phyloP scores from a whole-genome alignment of 2,113 vertebrate genomes.

The Myrmophylax atrothorax region DNA sequence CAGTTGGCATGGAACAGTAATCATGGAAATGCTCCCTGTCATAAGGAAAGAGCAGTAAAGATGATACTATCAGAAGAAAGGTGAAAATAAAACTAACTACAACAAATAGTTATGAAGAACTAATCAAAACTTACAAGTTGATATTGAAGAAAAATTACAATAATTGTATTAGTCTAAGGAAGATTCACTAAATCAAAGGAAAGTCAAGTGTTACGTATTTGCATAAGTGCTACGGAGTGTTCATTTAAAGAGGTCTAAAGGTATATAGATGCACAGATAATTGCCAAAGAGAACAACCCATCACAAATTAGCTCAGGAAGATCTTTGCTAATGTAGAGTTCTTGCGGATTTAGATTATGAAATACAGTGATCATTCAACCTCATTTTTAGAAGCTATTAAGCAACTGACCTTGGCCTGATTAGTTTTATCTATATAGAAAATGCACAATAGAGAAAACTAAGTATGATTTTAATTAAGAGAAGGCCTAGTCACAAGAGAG shows the following conservation, averaged over 20 bases:
- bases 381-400: not conserved
- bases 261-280: not conserved
- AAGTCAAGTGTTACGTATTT: not conserved
- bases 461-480: slow-evolving; percentile 13
- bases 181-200: not conserved
- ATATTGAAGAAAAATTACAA: not conserved
- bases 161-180: not conserved
- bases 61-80: not conserved
- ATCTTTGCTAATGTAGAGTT: not conserved
- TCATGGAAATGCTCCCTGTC: not conserved
- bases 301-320: not conserved
- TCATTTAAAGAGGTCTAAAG: not conserved
- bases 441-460: not conserved
- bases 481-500: not conserved
- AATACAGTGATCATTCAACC: not conserved
- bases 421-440: not conserved
- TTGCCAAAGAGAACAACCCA: not conserved
- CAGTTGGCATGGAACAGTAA: not conserved
- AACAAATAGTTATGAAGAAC: not conserved
- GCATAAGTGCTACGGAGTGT: not conserved
- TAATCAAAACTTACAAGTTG: not conserved
- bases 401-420: not conserved
- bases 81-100: not conserved
- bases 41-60: not conserved
- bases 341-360: not conserved